These are phyloP conservation scores for Myotis pilosus DNA, from an alignment of 2,797 vertebrate species.

Conservation along the genomic window DNA sequence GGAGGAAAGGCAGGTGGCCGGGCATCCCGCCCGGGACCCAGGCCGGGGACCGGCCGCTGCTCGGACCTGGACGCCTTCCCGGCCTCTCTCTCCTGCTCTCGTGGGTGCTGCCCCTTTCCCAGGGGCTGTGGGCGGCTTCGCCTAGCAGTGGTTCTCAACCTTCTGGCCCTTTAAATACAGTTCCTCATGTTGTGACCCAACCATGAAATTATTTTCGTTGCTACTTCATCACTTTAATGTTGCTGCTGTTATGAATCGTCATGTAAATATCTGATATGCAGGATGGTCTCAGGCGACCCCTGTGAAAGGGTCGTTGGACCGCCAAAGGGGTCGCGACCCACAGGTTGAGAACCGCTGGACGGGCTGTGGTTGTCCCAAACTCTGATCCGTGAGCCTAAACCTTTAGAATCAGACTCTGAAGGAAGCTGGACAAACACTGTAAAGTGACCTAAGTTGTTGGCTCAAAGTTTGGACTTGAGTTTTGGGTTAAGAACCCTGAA, in stretches of 20 bases:
- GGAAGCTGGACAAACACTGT: not conserved
- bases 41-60: not conserved
- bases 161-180: no score
- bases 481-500: not conserved
- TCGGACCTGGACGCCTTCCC: not conserved
- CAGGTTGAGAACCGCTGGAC: no score
- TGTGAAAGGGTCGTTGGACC: no score
- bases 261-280: no score
- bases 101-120: not conserved
- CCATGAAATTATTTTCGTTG: no score
- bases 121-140: accelerated
- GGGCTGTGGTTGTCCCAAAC: not conserved
- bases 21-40: not conserved
- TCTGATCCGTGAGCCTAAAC: not conserved
- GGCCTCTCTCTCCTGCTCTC: not conserved
- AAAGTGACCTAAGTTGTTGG: not conserved
- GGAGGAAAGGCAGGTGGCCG: not conserved
- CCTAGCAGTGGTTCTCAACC: no score
- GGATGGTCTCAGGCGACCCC: no score
- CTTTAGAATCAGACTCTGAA: not conserved
- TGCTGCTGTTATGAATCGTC: no score
- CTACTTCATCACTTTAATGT: no score
- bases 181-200: no score
- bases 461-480: not conserved
- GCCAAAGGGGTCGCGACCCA: no score